Evolutionary conservation across 2,888 invertebrate genomes (phyloP).

Genomic region (Ochlodes sylvanus): DNA sequence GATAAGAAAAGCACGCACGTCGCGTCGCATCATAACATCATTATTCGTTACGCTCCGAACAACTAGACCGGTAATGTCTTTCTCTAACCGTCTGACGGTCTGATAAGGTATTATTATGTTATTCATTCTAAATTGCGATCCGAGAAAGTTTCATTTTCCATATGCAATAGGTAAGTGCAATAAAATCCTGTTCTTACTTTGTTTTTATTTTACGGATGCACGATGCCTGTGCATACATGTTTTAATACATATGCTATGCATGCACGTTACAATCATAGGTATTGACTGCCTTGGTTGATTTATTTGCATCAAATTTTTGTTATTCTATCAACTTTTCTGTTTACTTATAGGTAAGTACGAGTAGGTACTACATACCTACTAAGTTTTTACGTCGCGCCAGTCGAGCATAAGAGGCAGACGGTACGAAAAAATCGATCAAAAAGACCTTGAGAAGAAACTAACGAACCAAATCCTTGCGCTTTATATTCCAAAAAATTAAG

Average conservation of each 20-base stretch:
- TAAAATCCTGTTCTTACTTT: too few relatives aligned
- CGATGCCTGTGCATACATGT: too few relatives aligned
- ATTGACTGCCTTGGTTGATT: too few relatives aligned
- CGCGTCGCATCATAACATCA: slow-evolving; percentile 5
- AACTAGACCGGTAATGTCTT: slow-evolving; percentile 63
- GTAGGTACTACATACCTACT: not conserved
- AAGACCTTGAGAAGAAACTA: not conserved
- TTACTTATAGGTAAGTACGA: too few relatives aligned
- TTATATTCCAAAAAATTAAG: too few relatives aligned
- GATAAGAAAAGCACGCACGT: not conserved
- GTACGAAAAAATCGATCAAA: slow-evolving; percentile 8
- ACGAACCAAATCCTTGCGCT: not conserved
- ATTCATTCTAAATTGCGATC: not conserved
- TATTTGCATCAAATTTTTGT: too few relatives aligned
- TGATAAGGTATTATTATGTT: not conserved
- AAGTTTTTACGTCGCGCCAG: not conserved
- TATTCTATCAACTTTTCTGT: too few relatives aligned
- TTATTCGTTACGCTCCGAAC: slow-evolving; percentile 61
- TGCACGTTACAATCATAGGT: too few relatives aligned
- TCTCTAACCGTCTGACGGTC: slow-evolving; percentile 36
- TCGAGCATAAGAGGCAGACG: not conserved
- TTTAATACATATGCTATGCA: too few relatives aligned
- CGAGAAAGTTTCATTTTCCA: not conserved
- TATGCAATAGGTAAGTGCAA: not conserved
- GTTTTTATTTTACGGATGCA: too few relatives aligned